Conservation (phyloP, 2,797 vertebrate genomes). For the Mionectes olivaceus region DNA sequence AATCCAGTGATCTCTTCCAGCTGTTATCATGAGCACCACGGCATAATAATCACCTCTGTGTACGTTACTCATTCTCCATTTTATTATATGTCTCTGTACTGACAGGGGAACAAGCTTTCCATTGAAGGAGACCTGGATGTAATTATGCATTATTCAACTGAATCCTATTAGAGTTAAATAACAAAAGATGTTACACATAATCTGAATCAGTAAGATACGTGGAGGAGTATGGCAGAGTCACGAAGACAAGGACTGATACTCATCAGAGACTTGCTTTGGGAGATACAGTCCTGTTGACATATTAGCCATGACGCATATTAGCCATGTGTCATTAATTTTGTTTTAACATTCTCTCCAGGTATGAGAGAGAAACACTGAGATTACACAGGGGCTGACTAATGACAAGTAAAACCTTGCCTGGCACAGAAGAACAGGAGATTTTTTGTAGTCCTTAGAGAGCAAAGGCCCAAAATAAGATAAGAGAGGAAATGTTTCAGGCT, state of each 20-base stretch:
- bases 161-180: slow-evolving; percentile 47
- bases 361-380: slow-evolving; percentile 24
- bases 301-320: background rate
- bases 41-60: slow-evolving; percentile 52
- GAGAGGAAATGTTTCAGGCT: background rate
- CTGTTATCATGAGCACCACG: slow-evolving; percentile 48
- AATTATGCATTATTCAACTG: slow-evolving; percentile 52
- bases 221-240: background rate
- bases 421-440: background rate
- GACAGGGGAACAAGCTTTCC: slow-evolving; percentile 27
- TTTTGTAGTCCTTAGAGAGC: background rate
- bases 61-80: slow-evolving; percentile 38
- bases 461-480: background rate
- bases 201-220: background rate
- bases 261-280: slow-evolving; percentile 10
- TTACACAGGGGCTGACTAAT: background rate
- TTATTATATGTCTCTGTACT: slow-evolving; percentile 8
- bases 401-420: background rate
- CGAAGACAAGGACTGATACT: slow-evolving; percentile 16
- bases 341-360: slow-evolving; percentile 46
- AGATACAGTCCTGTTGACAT: background rate
- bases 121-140: slow-evolving; percentile 62
- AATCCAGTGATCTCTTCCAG: slow-evolving; percentile 69
- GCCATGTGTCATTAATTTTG: slow-evolving; percentile 39
- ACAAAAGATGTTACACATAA: slow-evolving; percentile 24